Conservation (phyloP, 1,140 invertebrate species). For the Pararge aegeria region DNA sequence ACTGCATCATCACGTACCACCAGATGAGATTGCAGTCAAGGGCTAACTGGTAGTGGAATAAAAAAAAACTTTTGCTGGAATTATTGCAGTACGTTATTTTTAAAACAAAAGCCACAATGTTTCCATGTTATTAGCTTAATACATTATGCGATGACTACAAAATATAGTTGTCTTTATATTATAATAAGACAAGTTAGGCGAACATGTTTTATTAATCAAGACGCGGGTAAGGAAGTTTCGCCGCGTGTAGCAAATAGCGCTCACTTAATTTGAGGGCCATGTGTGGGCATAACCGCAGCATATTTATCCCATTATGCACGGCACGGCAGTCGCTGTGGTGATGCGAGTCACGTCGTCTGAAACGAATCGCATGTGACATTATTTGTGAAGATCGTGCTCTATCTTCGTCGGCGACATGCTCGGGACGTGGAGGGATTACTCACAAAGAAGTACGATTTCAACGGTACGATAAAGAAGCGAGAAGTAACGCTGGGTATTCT, state of each 20-base stretch:
- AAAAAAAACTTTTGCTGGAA: too few relatives aligned
- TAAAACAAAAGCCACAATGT: too few relatives aligned
- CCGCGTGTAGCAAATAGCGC: conserved; percentile 65
- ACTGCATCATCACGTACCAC: too few relatives aligned
- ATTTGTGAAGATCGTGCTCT: conserved; percentile 80
- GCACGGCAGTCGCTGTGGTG: conserved; percentile 61
- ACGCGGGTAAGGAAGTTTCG: conserved; percentile 56
- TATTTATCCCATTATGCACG: conserved; percentile 79
- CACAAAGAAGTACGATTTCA: conserved; percentile 79
- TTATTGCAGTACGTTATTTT: too few relatives aligned
- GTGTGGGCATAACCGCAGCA: conserved; percentile 75
- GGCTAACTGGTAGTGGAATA: too few relatives aligned
- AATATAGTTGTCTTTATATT: not conserved
- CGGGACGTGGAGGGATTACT: conserved; percentile 77
- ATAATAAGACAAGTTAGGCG: not conserved
- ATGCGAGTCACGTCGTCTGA: conserved; percentile 76
- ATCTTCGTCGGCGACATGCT: conserved; percentile 76
- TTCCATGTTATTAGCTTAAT: not conserved
- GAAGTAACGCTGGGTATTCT: conserved; percentile 68
- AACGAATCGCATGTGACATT: conserved; percentile 80
- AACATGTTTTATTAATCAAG: conserved; percentile 66
- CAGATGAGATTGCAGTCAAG: too few relatives aligned
- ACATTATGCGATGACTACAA: not conserved
- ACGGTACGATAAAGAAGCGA: conserved; percentile 74
- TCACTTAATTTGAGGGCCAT: conserved; percentile 76